Percentiles rank a stretch among this genome's conserved stretches.
These are phyloP conservation scores for Cotesia vestalis DNA, from an alignment of 1,140 invertebrate genomes.

Conservation along the genomic window DNA sequence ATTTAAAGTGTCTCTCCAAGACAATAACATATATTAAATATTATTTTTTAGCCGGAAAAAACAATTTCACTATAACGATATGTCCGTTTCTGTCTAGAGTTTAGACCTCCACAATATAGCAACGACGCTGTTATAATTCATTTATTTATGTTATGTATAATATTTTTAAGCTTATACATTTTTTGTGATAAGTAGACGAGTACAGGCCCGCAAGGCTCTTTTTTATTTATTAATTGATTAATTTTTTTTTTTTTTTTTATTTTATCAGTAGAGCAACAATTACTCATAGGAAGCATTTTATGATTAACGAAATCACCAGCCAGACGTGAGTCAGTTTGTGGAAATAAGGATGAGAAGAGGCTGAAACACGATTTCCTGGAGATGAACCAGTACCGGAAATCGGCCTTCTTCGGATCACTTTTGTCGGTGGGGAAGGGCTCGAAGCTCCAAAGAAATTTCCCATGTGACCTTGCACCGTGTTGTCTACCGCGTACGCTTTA, in stretches of 20 bases:
- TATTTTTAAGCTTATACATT: too few relatives aligned
- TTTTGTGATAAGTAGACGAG: too few relatives aligned
- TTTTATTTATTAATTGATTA: neutral
- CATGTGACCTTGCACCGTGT: slow-evolving; percentile 46
- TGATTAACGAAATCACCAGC: neutral
- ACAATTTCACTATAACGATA: too few relatives aligned
- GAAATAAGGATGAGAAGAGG: neutral
- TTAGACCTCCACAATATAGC: too few relatives aligned
- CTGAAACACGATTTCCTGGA: slow-evolving; percentile 18
- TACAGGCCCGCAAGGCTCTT: neutral
- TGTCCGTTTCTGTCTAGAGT: too few relatives aligned
- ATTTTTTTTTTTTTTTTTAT: neutral
- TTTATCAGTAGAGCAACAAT: too few relatives aligned
- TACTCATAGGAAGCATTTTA: too few relatives aligned
- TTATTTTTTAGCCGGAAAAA: too few relatives aligned
- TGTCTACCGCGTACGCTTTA: slow-evolving; percentile 45
- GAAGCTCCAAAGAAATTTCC: slow-evolving; percentile 41
- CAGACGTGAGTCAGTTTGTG: slow-evolving; percentile 5
- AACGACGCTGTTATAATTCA: too few relatives aligned
- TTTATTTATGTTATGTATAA: too few relatives aligned
- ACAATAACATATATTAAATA: too few relatives aligned
- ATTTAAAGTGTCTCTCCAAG: too few relatives aligned
- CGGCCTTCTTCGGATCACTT: slow-evolving; percentile 45
- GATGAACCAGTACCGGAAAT: slow-evolving; percentile 34
- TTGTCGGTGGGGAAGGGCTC: slow-evolving; percentile 44